phyloP scores from a whole-genome alignment of 2,888 invertebrate species.

The Hydrotaea diabolus region DNA sequence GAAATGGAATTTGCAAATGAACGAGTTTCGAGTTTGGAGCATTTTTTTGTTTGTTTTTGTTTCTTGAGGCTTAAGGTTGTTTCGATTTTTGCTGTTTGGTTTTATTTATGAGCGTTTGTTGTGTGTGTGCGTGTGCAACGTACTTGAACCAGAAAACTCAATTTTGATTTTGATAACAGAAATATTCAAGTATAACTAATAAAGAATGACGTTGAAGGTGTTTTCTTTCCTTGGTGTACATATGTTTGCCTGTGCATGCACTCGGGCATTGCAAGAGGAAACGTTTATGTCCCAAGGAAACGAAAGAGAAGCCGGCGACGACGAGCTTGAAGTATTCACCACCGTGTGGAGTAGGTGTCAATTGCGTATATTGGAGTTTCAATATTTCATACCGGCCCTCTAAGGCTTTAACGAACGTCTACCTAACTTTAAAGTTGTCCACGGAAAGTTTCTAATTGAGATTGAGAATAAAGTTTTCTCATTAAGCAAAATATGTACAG shows the following conservation, averaged over 20 bases:
- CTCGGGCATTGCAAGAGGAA: neutral
- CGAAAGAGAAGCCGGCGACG: neutral
- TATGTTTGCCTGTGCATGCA: neutral
- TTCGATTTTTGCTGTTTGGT: slow-evolving; percentile 12
- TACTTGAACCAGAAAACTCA: slow-evolving; percentile 78
- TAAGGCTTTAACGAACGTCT: too few species aligned
- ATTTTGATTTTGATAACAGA: slow-evolving; percentile 63
- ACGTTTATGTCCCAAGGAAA: neutral
- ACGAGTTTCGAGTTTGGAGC: slow-evolving; percentile 59
- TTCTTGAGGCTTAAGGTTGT: neutral
- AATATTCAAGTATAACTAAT: slow-evolving; percentile 76
- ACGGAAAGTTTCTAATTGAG: too few species aligned
- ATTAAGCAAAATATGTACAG: too few species aligned
- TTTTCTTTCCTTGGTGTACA: slow-evolving; percentile 66
- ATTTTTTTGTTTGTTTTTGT: slow-evolving; percentile 39
- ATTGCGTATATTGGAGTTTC: neutral
- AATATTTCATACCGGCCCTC: too few species aligned
- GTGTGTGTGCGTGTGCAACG: slow-evolving; percentile 70
- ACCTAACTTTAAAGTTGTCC: too few species aligned
- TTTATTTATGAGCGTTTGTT: slow-evolving; percentile 20
- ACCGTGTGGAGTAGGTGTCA: neutral
- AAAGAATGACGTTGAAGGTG: slow-evolving; percentile 76
- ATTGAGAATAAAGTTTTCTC: too few species aligned
- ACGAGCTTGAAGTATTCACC: neutral
- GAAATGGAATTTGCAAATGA: slow-evolving; percentile 71